Percentiles rank a stretch among this genome's conserved stretches.
Conservation (phyloP, 2,888 invertebrate species). For the Cosmia pyralina region DNA sequence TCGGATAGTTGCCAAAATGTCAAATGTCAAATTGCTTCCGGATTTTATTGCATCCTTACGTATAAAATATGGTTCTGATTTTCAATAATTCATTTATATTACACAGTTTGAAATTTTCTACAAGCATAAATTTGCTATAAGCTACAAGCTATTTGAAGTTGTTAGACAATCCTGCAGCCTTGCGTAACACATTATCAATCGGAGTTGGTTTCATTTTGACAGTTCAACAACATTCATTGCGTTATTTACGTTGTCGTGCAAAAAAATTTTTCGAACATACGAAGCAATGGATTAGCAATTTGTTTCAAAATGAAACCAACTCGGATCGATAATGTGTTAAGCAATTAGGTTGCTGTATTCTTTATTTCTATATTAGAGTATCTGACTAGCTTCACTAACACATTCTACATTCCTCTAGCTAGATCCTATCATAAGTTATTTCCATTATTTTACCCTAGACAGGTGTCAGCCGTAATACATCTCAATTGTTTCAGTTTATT, state of each 20-base stretch:
- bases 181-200: no score
- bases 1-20: constrained; percentile 35
- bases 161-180: no score
- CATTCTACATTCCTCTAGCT: background rate
- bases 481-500: constrained; percentile 75
- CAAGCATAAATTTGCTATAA: background rate
- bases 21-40: constrained; percentile 24
- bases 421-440: constrained; percentile 30
- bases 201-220: no score
- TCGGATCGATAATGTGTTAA: no score
- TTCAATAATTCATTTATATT: background rate
- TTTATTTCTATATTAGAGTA: background rate
- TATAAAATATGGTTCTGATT: background rate
- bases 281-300: no score
- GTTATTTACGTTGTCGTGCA: no score
- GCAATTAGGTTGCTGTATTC: no score
- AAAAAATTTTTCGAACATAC: no score
- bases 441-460: constrained; percentile 31
- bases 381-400: background rate
- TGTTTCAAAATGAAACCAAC: no score
- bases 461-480: constrained; percentile 59
- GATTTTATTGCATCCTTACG: background rate
- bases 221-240: no score
- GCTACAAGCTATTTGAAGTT: background rate
- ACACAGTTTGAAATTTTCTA: background rate